Percentiles rank a stretch among this genome's conserved stretches.
These are phyloP conservation scores for Cinara cedri DNA, from an alignment of 2,888 invertebrate genomes.

Conservation along the genomic window DNA sequence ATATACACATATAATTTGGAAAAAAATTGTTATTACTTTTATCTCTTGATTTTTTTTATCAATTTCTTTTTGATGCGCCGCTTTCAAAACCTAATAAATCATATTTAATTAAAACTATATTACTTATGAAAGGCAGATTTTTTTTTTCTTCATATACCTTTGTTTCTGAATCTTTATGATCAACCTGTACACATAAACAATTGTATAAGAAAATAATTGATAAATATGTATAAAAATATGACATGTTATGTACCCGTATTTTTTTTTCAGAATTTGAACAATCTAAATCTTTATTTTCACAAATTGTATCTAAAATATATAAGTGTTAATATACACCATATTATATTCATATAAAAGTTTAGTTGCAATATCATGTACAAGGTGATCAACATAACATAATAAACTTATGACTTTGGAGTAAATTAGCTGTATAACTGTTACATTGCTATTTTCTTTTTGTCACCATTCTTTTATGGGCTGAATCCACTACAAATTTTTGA, in stretches of 20 bases:
- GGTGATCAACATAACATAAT: too few species aligned
- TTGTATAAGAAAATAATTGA: not conserved
- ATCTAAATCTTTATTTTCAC: slow-evolving; percentile 22
- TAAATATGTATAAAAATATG: too few species aligned
- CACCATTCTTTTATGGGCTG: too few species aligned
- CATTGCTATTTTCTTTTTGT: too few species aligned
- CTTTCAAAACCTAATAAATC: slow-evolving; percentile 26
- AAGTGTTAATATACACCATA: not conserved
- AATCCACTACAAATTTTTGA: too few species aligned
- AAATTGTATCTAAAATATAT: slow-evolving; percentile 5
- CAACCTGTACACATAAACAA: not conserved
- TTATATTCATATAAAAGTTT: not conserved
- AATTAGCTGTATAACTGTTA: too few species aligned
- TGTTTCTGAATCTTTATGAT: slow-evolving; percentile 20
- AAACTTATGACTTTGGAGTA: too few species aligned
- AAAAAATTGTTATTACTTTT: not conserved
- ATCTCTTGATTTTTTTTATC: slow-evolving; percentile 8
- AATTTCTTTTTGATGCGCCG: slow-evolving; percentile 11
- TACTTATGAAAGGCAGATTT: slow-evolving; percentile 18
- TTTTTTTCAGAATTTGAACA: not conserved
- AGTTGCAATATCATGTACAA: too few species aligned
- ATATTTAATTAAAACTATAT: not conserved
- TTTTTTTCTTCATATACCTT: slow-evolving; percentile 34
- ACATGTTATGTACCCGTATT: not conserved
- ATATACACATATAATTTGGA: too few species aligned